These are phyloP conservation scores for Crotalus horridus DNA, from an alignment of 2,113 vertebrate genomes.

Conservation along the genomic window DNA sequence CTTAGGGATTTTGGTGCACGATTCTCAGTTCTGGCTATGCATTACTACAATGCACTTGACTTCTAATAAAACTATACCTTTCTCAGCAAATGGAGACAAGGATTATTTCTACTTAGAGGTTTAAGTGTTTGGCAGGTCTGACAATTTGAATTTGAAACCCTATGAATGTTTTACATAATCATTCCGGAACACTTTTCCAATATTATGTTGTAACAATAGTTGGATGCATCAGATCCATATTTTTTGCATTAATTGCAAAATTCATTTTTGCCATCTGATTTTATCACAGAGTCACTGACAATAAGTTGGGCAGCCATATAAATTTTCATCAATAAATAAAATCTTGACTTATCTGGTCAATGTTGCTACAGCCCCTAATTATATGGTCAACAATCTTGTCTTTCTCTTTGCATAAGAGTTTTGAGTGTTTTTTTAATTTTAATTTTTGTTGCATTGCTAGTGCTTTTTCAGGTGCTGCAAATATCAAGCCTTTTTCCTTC, in stretches of 20 bases:
- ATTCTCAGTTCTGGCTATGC: not conserved
- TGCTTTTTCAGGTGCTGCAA: not conserved
- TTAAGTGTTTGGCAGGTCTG: not conserved
- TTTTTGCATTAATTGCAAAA: not conserved
- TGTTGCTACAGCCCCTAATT: not conserved
- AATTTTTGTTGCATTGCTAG: not conserved
- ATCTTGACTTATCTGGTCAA: not conserved
- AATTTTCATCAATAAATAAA: not conserved
- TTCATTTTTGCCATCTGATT: not conserved
- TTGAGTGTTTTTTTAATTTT: not conserved
- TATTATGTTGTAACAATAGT: not conserved
- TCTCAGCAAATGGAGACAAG: not conserved
- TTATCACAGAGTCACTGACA: not conserved
- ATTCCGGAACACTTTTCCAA: not conserved
- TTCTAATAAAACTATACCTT: not conserved
- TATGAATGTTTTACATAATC: not conserved
- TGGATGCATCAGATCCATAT: not conserved
- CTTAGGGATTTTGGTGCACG: not conserved
- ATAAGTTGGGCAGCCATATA: not conserved
- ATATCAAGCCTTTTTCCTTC: not conserved
- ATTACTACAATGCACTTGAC: not conserved
- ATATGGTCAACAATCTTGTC: not conserved
- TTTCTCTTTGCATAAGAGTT: not conserved
- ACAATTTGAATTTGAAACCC: not conserved
- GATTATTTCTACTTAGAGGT: not conserved